Percentiles rank a stretch among this genome's conserved stretches.
Conservation (phyloP, 2,888 invertebrate species). For the Hyalella azteca region DNA sequence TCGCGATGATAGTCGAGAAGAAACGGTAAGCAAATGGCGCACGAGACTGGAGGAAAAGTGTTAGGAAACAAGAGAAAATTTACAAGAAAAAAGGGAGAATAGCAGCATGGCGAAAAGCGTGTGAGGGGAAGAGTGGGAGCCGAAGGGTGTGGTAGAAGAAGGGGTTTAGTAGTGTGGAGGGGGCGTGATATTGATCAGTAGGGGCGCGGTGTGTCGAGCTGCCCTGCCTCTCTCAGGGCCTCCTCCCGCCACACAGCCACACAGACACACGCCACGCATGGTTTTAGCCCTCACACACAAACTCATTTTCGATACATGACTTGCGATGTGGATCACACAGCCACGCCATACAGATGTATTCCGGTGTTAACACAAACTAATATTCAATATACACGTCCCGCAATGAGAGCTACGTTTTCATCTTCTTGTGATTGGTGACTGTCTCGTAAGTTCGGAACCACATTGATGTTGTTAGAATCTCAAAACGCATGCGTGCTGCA, state of each 20-base stretch:
- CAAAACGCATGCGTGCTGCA: too few relatives aligned
- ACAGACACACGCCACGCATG: neutral
- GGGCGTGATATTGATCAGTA: conserved; percentile 7
- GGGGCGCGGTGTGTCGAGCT: neutral
- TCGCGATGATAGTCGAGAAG: too few relatives aligned
- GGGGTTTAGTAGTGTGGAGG: neutral
- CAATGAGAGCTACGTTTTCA: too few relatives aligned
- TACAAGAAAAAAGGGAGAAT: neutral
- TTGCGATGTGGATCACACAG: too few relatives aligned
- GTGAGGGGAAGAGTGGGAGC: neutral
- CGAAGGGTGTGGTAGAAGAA: neutral
- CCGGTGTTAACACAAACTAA: too few relatives aligned
- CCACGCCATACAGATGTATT: too few relatives aligned
- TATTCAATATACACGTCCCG: too few relatives aligned
- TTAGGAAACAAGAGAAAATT: neutral
- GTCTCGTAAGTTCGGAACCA: too few relatives aligned
- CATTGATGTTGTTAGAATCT: too few relatives aligned
- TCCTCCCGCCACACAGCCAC: neutral
- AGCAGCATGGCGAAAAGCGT: neutral
- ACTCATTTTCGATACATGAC: too few relatives aligned
- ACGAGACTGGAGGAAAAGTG: neutral
- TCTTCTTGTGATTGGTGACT: too few relatives aligned
- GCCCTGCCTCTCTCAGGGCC: neutral
- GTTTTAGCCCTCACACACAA: neutral
- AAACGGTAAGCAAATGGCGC: too few relatives aligned